Base-by-base conservation (phyloP, 2,888 invertebrate genomes). In the Aspidiotus destructor region DNA sequence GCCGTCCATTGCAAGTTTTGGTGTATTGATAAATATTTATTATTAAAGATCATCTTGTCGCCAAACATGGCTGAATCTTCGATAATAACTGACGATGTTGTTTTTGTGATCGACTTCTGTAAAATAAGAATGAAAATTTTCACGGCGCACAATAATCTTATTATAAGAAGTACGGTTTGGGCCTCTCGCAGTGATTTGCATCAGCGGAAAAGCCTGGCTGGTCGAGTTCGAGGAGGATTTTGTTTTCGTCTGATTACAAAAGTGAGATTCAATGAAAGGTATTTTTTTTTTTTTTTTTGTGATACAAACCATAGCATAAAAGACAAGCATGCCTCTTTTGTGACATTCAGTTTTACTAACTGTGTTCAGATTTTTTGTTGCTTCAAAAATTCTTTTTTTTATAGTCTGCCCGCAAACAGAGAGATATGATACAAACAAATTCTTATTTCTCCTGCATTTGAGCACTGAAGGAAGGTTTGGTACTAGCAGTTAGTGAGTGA, bases 1-100 rank as follows among this genome's bases (percentile, higher is more conserved):
- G n/a, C n/a, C n/a, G 8, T 10, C 9, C 13, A 8, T 13, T 10
- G 8, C 48, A 10, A 44, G 8, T 44, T 44, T 13, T 69, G 41
- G 15, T 62, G 41, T 60, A 57, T 42, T 52, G 28, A 41, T 28
- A 28, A 8, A 48, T 28, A 16, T 42, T 48, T 16, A 53, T 41
- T 61, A 68, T 76, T 78, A 0, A 77, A 89, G 89, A 89, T 98
- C 68, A 98, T 99, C 74, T 79, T 99, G 15, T 89, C 97, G 0
- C 99, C 99, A 3, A 99, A 99, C 77, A 97, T 99, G 75, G 98
- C 98, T 0, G 99, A 99, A 80, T 94, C 97, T 0, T 95, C 95
- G 8, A 92, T 99, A 73, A 99, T 98, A 0, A 99, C 99, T 73
- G 91, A 99, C 78, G 99, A 99, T 76, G 94, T 99, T 2, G 96